A percentile compares a stretch with the other conserved stretches of the same genome.
phyloP scores from a whole-genome alignment of 2,797 vertebrate species.

The Adrianichthys oophorus region DNA sequence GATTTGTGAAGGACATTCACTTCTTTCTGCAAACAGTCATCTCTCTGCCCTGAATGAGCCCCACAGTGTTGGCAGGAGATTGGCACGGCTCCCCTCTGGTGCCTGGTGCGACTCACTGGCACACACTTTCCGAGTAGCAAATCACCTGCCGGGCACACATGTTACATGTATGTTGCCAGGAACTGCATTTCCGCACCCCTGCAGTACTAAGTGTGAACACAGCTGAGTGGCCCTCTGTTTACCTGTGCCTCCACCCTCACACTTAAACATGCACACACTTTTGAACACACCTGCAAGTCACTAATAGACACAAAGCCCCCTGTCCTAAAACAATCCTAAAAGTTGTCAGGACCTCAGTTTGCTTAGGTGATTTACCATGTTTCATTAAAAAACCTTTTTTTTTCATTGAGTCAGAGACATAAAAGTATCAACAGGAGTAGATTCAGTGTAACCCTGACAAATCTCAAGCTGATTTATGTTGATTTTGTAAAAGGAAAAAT shows the following conservation, averaged over 20 bases:
- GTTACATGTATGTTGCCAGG: slow-evolving; percentile 77
- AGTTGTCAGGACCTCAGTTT: slow-evolving; percentile 1
- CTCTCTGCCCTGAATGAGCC: slow-evolving; percentile 47
- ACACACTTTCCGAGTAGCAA: slow-evolving; percentile 52
- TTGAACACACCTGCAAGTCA: slow-evolving; percentile 42
- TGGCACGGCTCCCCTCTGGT: slow-evolving; percentile 63
- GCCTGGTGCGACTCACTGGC: slow-evolving; percentile 71
- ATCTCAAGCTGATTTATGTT: no score
- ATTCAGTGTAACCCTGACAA: no score
- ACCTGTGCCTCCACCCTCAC: slow-evolving; percentile 40
- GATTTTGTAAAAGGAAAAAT: no score
- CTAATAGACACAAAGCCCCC: slow-evolving; percentile 1
- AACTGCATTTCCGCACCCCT: slow-evolving; percentile 77
- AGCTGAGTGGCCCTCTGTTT: slow-evolving; percentile 73
- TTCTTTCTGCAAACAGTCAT: slow-evolving; percentile 21
- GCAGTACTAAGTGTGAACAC: slow-evolving; percentile 60
- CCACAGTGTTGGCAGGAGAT: slow-evolving; percentile 57
- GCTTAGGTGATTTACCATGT: not conserved
- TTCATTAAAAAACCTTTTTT: slow-evolving; percentile 8
- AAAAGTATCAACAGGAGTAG: not conserved
- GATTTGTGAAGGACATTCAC: slow-evolving; percentile 47
- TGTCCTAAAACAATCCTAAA: slow-evolving; percentile 13
- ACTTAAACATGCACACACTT: slow-evolving; percentile 16
- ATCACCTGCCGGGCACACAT: slow-evolving; percentile 76
- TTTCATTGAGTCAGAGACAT: not conserved